Evolutionary conservation across 2,888 invertebrate species (phyloP), one percentile per base, ranked within the genome.

Genomic region (Chalcosyrphus nemorum): DNA sequence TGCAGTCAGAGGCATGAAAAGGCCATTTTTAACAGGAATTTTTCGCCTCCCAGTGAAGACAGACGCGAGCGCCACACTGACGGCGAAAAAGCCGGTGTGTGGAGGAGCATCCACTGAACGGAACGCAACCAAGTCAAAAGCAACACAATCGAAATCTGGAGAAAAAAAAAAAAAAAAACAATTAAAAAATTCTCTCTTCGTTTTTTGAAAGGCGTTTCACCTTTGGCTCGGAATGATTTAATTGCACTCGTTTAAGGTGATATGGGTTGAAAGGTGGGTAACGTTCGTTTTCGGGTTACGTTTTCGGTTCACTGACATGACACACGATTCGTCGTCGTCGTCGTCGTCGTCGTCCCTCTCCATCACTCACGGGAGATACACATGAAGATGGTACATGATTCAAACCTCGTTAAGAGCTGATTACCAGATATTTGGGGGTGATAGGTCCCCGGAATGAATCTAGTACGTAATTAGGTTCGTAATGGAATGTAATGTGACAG

Each of bases 241-340:
- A 77, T 77, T 77, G 70, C 70, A 70, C 77, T 47, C 77, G 77
- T 77, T 77, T 77, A 70, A 77, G 77, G 77, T 77, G 77, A 77
- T 77, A 57, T 77, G 77, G 77, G 77, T 77, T 77, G 77, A 77
- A 70, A 77, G 77, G 77, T 77, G 68, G 77, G 45, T 61, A 70
- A 77, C 70, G 77, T 70, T 54, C 63, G 70, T 77, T 70, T 70
- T n/a, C n/a, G n/a, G n/a, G n/a, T n/a, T n/a, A n/a, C 70, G 61
- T 70, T 77, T 70, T 70, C 61, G 61, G 77, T 77, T 77, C 70
- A 77, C 77, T 70, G 77, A 77, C 77, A 63, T 63, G 70, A 70
- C 70, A 63, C 70, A 70, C 45, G 13, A 17, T 57, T 45, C 32
- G 45, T 56, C 11, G 45, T 24, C 11, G 45, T 24, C n/a, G 17